Base-by-base conservation (phyloP, 23 tunicate genomes). In the Diplosoma virens region DNA sequence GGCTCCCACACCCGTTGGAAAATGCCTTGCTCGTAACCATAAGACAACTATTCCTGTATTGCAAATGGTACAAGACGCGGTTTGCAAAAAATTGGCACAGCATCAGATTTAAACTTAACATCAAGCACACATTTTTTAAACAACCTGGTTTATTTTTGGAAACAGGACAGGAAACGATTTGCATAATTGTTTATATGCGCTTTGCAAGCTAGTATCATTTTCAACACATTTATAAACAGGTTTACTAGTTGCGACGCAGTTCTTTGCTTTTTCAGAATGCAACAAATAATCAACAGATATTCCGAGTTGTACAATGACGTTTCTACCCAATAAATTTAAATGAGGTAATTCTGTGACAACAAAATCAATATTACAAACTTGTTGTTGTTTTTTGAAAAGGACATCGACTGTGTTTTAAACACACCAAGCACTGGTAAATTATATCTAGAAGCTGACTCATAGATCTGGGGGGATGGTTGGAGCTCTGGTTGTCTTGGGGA, bases 31-130 rank as follows among this genome's bases (percentile, higher is more conserved):
- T 77, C 71, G 34, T 31, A 77, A 1, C 71, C 81, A 6, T 59
- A 71, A 34, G 61, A 16, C 7, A 77, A 24, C 24, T 77, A 70
- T 16, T 77, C 71, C 63, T 59, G 81, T 21, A 60, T 25, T 35
- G 81, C 81, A 33, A 58, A 58, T 6, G 81, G 81, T 29, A 77
- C 81, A 20, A 71, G 70, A 27, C 70, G 61, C 23, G 81, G 81
- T 25, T 58, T 77, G 33, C 81, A 77, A 58, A 58, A 77, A 28
- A 59, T 77, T 20, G 81, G 70, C 55, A 20, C 37, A 11, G 56
- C 55, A 23, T 60, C 81, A 5, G 55, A 17, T 58, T 59, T 58
- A 59, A 77, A 77, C 16, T 60, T 59, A 2, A 77, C 31, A 16
- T 77, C 81, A 35, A 77, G 81, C 56, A 59, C 81, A 59, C 16